Evolutionary conservation across 2,113 vertebrate species (phyloP), one percentile per base, ranked within the genome.

Genomic region (Herpailurus yagouaroundi): DNA sequence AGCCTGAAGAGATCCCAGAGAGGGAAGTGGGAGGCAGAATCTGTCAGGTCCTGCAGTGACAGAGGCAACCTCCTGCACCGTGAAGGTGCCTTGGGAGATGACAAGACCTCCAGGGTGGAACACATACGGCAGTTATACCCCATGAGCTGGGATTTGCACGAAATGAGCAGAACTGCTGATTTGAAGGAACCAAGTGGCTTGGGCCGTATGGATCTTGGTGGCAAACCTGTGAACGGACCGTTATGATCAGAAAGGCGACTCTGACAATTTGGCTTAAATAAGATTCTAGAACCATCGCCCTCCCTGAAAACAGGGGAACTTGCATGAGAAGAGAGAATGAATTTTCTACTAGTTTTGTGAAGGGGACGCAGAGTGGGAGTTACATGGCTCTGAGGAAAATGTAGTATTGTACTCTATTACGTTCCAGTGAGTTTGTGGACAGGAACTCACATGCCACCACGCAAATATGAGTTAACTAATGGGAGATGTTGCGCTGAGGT

Each of bases 321-420:
- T 11, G 31, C 18, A 9, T 29, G 66, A 84, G 4, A 71, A 84
- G 63, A 55, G 36, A 71, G 63, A 13, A 29, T 38, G 4, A 57
- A 77, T 36, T 38, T 66, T 57, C 4, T 18, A n/a, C 19, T 41
- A 50, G 4, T 63, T 89, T 41, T 57, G 38, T 85, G 63, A 69
- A 45, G n/a, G 23, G 41, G 45, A 29, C 31, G n/a, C 33, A 85
- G 11, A 45, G 45, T 48, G 86, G 45, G 21, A 31, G 71, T 92
- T 77, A 33, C 95, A n/a, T 83, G 18, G 36, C 36, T 79, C 52
- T 45, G 38, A 73, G 76, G 77, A 95, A 89, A 85, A 92, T 91
- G 2, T 31, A 85, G 33, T n/a, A 64, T 45, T 93, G 71, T 71
- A 64, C 33, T 48, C 7, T 71, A 48, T 45, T 74, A 33, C 5